Evolutionary conservation across 2,888 invertebrate species (phyloP).

Genomic region (Amorpha juglandis): DNA sequence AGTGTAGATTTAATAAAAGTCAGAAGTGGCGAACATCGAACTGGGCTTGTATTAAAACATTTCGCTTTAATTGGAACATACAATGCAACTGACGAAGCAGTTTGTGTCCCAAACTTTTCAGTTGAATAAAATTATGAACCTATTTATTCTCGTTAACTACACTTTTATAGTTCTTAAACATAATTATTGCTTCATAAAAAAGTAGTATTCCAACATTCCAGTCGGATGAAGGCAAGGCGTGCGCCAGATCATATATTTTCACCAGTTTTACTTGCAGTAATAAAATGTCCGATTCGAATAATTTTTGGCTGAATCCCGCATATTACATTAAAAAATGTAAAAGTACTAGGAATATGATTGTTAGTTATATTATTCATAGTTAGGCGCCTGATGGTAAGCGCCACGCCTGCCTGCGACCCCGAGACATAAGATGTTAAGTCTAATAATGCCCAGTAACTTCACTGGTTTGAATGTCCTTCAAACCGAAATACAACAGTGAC

Average conservation of each 20-base stretch:
- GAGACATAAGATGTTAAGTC: too few relatives aligned
- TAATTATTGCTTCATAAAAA: slow-evolving; percentile 45
- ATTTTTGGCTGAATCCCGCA: not conserved
- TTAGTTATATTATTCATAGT: not conserved
- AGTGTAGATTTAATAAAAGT: too few relatives aligned
- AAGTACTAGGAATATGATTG: not conserved
- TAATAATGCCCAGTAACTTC: too few relatives aligned
- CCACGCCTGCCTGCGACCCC: too few relatives aligned
- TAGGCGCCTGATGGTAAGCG: too few relatives aligned
- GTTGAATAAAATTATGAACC: slow-evolving; percentile 44
- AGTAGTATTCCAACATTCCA: slow-evolving; percentile 31
- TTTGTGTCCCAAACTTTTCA: slow-evolving; percentile 27
- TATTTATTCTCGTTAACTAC: slow-evolving; percentile 44
- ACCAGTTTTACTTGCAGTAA: not conserved
- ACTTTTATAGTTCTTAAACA: slow-evolving; percentile 44
- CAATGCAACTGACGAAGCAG: slow-evolving; percentile 15
- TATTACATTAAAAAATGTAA: not conserved
- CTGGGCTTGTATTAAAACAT: not conserved
- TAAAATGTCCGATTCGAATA: not conserved
- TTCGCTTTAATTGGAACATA: slow-evolving; percentile 22
- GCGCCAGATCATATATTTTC: slow-evolving; percentile 15
- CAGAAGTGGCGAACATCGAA: too few relatives aligned
- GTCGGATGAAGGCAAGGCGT: slow-evolving; percentile 6
- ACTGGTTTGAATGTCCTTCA: too few relatives aligned
- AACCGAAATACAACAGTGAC: too few relatives aligned